Base-by-base conservation (phyloP, 2,113 vertebrate species). In the Hypanus sabinus region DNA sequence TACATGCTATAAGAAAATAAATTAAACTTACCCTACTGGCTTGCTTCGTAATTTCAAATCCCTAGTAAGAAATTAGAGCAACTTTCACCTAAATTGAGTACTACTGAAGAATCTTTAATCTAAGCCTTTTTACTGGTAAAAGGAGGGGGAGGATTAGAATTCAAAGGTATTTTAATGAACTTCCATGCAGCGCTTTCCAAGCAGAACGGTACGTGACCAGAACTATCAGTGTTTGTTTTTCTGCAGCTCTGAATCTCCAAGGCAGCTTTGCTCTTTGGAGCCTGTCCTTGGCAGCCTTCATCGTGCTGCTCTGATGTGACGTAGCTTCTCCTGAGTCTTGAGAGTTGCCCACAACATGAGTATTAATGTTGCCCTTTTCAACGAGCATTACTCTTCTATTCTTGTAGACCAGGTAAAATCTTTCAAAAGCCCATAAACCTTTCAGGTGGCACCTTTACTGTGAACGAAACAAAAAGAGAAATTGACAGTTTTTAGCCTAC, bases 151-250 rank as follows among this genome's bases (percentile, higher is more conserved):
- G 85, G 85, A 90, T 90, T 90, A 33, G 85, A 20, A 90, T 65
- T 90, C 60, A 65, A 90, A 90, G 30, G 60, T 90, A 20, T 90
- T 90, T 90, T 90, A 90, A 90, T 90, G 65, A 90, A 90, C 85
- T 90, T 90, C 65, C 85, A 90, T 60, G 57, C 27, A 62, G 55
- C n/a, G 60, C 57, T 88, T 88, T 88, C 33, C 30, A 88, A 88
- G 60, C 85, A 65, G 85, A 93, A 75, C 88, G 38, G 88, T 70
- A 92, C 88, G 36, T 92, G 88, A 92, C 60, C 88, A 70, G 88
- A 92, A 38, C 88, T 70, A 68, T 92, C 30, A 22, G 65, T 71
- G 60, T 92, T 68, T 92, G 88, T 92, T 92, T 92, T 92, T 71
- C 88, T 92, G 0, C n/a, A 92, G 62, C 33, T 24, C 10, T 75